These are phyloP conservation scores for Uloborus diversus DNA, from an alignment of 1,140 invertebrate genomes.

Conservation along the genomic window DNA sequence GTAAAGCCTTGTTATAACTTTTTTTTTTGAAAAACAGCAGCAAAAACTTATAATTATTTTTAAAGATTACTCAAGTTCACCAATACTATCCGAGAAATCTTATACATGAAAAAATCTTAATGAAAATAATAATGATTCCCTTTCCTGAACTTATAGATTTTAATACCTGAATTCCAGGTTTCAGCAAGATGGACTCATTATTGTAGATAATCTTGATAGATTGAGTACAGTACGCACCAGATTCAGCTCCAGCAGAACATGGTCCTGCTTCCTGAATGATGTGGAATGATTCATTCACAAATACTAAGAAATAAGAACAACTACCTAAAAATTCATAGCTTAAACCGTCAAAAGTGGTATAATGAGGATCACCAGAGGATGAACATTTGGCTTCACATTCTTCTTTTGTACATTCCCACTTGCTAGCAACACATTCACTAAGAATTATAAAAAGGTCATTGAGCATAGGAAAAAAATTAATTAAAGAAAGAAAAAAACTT, in stretches of 20 bases:
- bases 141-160: not conserved
- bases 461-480: not conserved
- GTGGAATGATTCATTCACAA: constrained; percentile 70
- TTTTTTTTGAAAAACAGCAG: too few species aligned
- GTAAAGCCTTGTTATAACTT: too few species aligned
- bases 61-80: too few species aligned
- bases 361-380: constrained; percentile 88
- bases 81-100: too few species aligned
- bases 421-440: constrained; percentile 76
- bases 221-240: constrained; percentile 77
- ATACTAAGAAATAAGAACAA: constrained; percentile 80
- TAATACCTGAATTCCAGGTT: constrained; percentile 71
- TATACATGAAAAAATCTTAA: not conserved
- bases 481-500: too few species aligned
- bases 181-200: constrained; percentile 73
- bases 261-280: constrained; percentile 81
- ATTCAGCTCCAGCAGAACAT: not conserved
- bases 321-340: constrained; percentile 88
- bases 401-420: constrained; percentile 80
- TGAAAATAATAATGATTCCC: not conserved
- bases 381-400: constrained; percentile 79
- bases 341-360: constrained; percentile 86
- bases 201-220: constrained; percentile 73
- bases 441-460: not conserved
- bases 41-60: too few species aligned